Conservation (phyloP, 2,888 invertebrate species). For the Tethea ocularis region DNA sequence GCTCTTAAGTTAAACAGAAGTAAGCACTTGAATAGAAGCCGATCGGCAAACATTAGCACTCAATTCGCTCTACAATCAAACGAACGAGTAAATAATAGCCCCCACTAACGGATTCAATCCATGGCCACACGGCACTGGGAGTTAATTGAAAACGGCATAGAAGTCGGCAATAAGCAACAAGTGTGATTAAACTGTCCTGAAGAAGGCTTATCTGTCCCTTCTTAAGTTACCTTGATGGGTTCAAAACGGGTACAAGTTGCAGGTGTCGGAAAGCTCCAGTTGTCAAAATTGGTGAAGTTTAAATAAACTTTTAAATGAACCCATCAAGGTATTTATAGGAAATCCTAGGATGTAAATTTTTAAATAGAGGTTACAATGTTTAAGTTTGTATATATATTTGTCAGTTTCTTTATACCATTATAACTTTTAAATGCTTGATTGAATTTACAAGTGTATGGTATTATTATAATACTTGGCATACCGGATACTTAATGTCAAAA, state of each 20-base stretch:
- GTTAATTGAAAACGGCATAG: conserved; percentile 50
- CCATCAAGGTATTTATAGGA: no score
- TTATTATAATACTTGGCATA: no score
- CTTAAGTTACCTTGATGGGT: background rate
- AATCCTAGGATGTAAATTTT: no score
- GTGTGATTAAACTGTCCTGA: conserved; percentile 42
- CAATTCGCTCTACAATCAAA: conserved; percentile 19
- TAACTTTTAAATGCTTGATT: no score
- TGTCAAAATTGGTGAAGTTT: background rate
- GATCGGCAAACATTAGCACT: conserved; percentile 7
- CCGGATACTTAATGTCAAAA: no score
- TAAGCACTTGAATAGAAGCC: background rate
- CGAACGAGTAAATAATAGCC: conserved; percentile 17
- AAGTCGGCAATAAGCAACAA: conserved; percentile 46
- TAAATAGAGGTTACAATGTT: no score
- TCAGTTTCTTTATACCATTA: no score
- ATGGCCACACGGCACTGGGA: conserved; percentile 42
- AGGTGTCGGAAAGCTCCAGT: background rate
- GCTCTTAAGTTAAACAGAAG: no score
- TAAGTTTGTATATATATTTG: no score
- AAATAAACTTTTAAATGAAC: background rate
- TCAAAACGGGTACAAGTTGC: background rate
- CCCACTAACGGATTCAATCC: conserved; percentile 42
- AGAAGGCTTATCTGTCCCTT: conserved; percentile 2
- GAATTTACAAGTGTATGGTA: no score